A percentile compares a stretch with the other conserved stretches of the same genome.
phyloP scores from a whole-genome alignment of 2,888 invertebrate genomes.

The Eilema sororculum region DNA sequence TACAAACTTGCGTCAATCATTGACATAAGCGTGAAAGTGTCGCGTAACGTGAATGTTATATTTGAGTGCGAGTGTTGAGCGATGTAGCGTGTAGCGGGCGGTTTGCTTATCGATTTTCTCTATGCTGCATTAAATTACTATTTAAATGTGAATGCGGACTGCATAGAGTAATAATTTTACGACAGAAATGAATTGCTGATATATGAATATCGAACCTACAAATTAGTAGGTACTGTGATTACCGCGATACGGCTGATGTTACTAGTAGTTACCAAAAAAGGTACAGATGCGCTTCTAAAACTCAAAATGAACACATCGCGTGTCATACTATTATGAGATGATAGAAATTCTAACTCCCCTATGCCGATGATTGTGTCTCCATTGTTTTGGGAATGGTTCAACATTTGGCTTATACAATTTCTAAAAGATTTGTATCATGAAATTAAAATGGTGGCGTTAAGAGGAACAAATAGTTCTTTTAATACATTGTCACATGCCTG shows the following conservation, averaged over 20 bases:
- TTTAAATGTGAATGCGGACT: constrained; percentile 79
- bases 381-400: constrained; percentile 84
- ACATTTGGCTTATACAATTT: constrained; percentile 81
- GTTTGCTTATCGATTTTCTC: constrained; percentile 86
- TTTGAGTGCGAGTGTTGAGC: constrained; percentile 69
- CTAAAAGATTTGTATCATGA: constrained; percentile 83
- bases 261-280: constrained; percentile 19
- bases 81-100: constrained; percentile 79
- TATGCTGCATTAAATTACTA: constrained; percentile 84
- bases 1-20: constrained; percentile 52
- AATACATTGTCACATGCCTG: constrained; percentile 71
- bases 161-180: constrained; percentile 65
- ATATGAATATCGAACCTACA: constrained; percentile 56
- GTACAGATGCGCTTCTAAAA: constrained; percentile 18
- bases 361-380: constrained; percentile 79
- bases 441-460: constrained; percentile 83
- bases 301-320: constrained; percentile 20
- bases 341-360: constrained; percentile 48
- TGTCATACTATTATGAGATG: constrained; percentile 34
- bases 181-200: constrained; percentile 69
- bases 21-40: constrained; percentile 64
- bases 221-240: constrained; percentile 51
- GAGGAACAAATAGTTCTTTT: constrained; percentile 74
- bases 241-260: constrained; percentile 40
- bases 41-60: constrained; percentile 63